These are phyloP conservation scores for Synanceia verrucosa DNA, from an alignment of 2,797 vertebrate species.

Conservation along the genomic window DNA sequence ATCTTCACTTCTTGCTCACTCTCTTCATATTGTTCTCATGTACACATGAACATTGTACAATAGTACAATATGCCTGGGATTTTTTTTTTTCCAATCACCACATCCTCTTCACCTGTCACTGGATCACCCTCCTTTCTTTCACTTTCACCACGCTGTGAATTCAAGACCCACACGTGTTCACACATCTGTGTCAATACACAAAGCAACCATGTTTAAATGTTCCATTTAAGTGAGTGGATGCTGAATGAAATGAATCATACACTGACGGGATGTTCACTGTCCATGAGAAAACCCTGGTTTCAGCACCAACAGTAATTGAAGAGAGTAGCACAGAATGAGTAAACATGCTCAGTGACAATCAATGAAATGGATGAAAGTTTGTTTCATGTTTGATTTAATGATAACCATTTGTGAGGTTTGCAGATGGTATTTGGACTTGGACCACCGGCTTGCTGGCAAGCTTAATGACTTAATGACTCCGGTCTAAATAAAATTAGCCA, in stretches of 20 bases:
- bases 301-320: slow-evolving; percentile 4
- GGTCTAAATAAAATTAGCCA: slow-evolving; percentile 56
- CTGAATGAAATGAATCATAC: slow-evolving; percentile 3
- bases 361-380: slow-evolving; percentile 47
- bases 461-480: slow-evolving; percentile 48
- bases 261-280: slow-evolving; percentile 18
- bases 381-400: slow-evolving; percentile 44
- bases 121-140: slow-evolving; percentile 7
- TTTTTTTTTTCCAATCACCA: no score
- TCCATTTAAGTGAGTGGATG: not conserved
- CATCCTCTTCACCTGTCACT: slow-evolving; percentile 3
- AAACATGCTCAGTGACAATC: not conserved
- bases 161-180: not conserved
- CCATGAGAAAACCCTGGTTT: not conserved
- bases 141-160: not conserved
- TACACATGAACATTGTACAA: no score
- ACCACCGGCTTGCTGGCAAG: slow-evolving; percentile 25
- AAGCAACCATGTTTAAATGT: not conserved
- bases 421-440: slow-evolving; percentile 14
- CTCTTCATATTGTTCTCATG: slow-evolving; percentile 10
- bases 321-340: not conserved
- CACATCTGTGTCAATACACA: not conserved
- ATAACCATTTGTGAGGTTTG: slow-evolving; percentile 45
- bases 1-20: not conserved
- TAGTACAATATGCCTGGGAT: not conserved